Evolutionary conservation across 2,113 vertebrate genomes (phyloP), one percentile per base, ranked within the genome.

Genomic region (Motacilla alba): DNA sequence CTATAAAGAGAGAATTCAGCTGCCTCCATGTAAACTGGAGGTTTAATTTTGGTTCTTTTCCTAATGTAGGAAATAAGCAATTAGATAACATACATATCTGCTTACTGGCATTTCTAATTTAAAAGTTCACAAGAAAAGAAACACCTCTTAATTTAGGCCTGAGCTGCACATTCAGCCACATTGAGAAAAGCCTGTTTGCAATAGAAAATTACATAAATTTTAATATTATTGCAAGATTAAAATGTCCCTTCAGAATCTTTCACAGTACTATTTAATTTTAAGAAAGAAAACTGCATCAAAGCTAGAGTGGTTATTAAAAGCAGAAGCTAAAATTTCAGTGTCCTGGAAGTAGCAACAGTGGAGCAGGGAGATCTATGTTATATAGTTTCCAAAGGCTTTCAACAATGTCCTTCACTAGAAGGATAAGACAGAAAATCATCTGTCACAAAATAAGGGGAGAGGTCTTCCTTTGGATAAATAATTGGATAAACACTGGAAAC

Each of bases 141-240:
- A 39, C 12, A 47, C 7, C 6, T 72, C 28, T 79, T 78, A 44
- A 69, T 82, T 88, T 77, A 62, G 13, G 33, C 14, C n/a, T 83
- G 37, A 87, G 26, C 19, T 73, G 17, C 52, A 46, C 9, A 15
- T 13, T 20, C 46, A 88, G 20, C 3, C 3, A 1, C 46, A 76
- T 50, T 94, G 62, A 88, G 27, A 76, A 77, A 11, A 77, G 3
- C 23, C 26, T 80, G 14, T 66, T 90, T 86, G 31, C 24, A 88
- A 69, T 43, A 88, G n/a, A 33, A 95, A 93, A 73, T 77, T 50
- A 58, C 62, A 90, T 77, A 77, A 43, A 66, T 88, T 69, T 88
- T 92, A 92, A 69, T 88, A 69, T 80, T 80, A 37, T 77, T 80
- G 23, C 53, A 90, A 59, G 75, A 83, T 94, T 93, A 80, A 90